Evolutionary conservation across 2,888 invertebrate species (phyloP).

Genomic region (Acanthopleura granulata): DNA sequence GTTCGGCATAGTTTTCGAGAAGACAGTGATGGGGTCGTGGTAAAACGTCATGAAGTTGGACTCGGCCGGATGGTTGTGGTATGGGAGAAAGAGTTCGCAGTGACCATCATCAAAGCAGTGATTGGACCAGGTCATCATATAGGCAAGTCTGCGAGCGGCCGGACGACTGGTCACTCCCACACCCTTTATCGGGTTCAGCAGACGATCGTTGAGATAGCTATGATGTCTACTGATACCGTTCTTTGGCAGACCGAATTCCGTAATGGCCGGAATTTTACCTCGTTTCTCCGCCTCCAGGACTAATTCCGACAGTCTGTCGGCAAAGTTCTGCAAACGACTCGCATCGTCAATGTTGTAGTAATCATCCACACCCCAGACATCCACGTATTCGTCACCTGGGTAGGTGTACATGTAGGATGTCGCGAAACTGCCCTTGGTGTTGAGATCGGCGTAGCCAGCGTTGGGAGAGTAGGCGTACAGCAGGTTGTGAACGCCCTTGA

Average conservation of each 20-base stretch:
- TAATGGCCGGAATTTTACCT: conserved; percentile 34
- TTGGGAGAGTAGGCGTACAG: conserved; percentile 34
- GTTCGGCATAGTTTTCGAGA: conserved; percentile 12
- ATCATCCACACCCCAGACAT: conserved; percentile 32
- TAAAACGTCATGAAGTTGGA: conserved; percentile 28
- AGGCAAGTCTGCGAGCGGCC: conserved; percentile 23
- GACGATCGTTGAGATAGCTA: conserved; percentile 32
- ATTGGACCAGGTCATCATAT: conserved; percentile 33
- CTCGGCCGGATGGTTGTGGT: conserved; percentile 29
- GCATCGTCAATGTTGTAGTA: conserved; percentile 27
- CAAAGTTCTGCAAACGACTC: conserved; percentile 17
- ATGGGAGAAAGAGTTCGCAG: conserved; percentile 24
- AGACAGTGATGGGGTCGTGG: conserved; percentile 27
- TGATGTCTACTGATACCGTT: conserved; percentile 27
- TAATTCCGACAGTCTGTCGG: conserved; percentile 20
- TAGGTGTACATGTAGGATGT: conserved; percentile 28
- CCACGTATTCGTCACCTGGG: conserved; percentile 34
- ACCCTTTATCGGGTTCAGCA: conserved; percentile 26
- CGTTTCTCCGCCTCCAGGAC: conserved; percentile 28
- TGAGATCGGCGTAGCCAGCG: conserved; percentile 4
- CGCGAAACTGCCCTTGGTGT: neutral
- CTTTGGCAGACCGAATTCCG: conserved; percentile 31
- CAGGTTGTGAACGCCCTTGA: conserved; percentile 33
- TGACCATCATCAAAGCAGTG: conserved; percentile 24
- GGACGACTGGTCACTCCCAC: conserved; percentile 18